Base-by-base conservation (phyloP, 2,797 vertebrate species). In the Acipenser ruthenus region DNA sequence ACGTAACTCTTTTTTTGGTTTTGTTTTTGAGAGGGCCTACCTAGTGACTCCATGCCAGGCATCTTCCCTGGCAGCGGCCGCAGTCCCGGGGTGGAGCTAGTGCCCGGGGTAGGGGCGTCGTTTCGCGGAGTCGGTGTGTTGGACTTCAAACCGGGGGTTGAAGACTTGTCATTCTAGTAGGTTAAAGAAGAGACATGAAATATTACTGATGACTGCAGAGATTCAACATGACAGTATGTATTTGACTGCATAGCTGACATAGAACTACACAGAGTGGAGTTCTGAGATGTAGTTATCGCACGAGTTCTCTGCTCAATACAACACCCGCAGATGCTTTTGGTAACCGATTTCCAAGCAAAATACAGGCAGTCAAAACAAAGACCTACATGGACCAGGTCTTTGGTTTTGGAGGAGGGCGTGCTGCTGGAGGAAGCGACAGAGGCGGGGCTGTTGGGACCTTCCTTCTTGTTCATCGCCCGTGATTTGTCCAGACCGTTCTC, bases 371-470 rank as follows among this genome's bases (percentile, higher is more conserved):
- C 56, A 10, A 59, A 23, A 49, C 48, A 13, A 18, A 48, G 0
- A 82, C 91, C 0, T 86, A 98, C 93, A 37, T 97, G 95, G 84
- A 92, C 81, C 78, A 97, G 90, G 82, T 97, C 95, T 85, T 97
- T 97, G 18, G 93, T 93, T 87, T 97, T 98, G 76, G 95, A 97
- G 65, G 95, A 97, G 4, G 95, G 95, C 4, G 94, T 98, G 87
- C 95, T 97, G 80, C 95, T 94, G 15, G 95, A 97, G n/a, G 95
- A 97, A 66, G 94, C 93, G 7, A 97, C 92, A 0, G 95, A 98
- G 77, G 95, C 95, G 0, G 95, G 95, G 86, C 95, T 97, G 87
- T 93, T 95, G 2, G 95, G 95, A 1, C 91, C 92, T 0, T 98
- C 95, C 70, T 96, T 97, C 83, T 88, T 89, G 37, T 5, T 97